Evolutionary conservation across 2,797 vertebrate species (phyloP).

Genomic region (Catharus ustulatus): DNA sequence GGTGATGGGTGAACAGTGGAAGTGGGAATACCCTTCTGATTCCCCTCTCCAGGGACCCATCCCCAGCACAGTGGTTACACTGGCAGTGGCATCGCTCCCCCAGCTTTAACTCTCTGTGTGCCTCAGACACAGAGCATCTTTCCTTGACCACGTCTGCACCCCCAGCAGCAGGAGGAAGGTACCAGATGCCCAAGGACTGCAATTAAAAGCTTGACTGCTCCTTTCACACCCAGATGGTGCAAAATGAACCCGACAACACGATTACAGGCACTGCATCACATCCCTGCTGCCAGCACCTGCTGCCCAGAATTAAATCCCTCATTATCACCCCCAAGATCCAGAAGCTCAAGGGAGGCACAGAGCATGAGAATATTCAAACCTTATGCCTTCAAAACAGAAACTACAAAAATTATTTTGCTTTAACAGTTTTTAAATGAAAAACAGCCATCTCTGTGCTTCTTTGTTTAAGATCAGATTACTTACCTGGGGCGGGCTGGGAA

Average conservation of each 20-base stretch:
- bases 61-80: not conserved
- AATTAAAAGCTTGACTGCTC: not conserved
- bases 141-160: not conserved
- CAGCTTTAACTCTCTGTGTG: not conserved
- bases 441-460: not conserved
- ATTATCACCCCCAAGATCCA: not conserved
- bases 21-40: not conserved
- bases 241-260: not conserved
- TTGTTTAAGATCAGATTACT: slow-evolving; percentile 23
- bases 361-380: not conserved
- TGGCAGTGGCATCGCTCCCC: not conserved
- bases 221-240: slow-evolving; percentile 32
- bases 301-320: slow-evolving; percentile 17
- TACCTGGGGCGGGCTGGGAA: not conserved
- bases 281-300: slow-evolving; percentile 24
- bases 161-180: not conserved
- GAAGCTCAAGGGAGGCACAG: not conserved
- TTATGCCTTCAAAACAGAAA: not conserved
- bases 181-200: not conserved
- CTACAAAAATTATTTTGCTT: not conserved
- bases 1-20: not conserved
- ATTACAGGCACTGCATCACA: not conserved
- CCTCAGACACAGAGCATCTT: not conserved
- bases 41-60: not conserved
- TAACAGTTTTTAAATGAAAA: not conserved